These are phyloP conservation scores for Portunus trituberculatus DNA, from an alignment of 1,140 invertebrate species.

Conservation along the genomic window DNA sequence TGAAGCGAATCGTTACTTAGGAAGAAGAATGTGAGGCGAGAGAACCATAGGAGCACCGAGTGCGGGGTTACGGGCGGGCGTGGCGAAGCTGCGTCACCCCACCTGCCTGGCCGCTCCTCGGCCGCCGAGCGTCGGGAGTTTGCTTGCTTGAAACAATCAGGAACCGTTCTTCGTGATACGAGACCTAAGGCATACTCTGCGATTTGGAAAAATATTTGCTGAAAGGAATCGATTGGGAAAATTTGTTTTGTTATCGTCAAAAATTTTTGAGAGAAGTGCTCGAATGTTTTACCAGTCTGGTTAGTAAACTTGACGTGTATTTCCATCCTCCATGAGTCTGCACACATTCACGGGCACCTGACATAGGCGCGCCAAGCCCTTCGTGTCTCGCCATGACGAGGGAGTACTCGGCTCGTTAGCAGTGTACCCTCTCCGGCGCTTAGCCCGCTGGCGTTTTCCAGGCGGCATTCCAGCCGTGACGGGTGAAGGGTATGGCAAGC, in stretches of 20 bases:
- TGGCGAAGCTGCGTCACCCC: neutral
- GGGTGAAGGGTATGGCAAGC: constrained; percentile 4
- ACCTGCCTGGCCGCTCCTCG: neutral
- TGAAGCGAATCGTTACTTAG: neutral
- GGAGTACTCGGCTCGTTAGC: neutral
- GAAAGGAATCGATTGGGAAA: neutral
- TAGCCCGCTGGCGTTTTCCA: neutral
- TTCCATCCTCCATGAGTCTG: neutral
- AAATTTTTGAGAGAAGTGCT: neutral
- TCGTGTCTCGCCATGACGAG: neutral
- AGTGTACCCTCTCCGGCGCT: constrained; percentile 25
- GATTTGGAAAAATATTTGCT: neutral
- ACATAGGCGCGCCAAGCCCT: neutral
- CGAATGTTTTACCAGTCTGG: neutral
- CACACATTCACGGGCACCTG: neutral
- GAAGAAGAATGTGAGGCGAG: neutral
- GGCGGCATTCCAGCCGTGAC: constrained; percentile 45
- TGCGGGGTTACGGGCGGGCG: constrained; percentile 2
- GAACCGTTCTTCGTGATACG: neutral
- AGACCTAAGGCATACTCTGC: neutral
- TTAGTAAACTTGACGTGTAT: neutral
- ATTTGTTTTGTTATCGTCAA: neutral
- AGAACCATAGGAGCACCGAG: constrained; percentile 8
- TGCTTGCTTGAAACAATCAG: neutral
- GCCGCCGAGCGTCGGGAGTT: neutral